Conservation (phyloP, 1,140 invertebrate species). For the Artemia franciscana region DNA sequence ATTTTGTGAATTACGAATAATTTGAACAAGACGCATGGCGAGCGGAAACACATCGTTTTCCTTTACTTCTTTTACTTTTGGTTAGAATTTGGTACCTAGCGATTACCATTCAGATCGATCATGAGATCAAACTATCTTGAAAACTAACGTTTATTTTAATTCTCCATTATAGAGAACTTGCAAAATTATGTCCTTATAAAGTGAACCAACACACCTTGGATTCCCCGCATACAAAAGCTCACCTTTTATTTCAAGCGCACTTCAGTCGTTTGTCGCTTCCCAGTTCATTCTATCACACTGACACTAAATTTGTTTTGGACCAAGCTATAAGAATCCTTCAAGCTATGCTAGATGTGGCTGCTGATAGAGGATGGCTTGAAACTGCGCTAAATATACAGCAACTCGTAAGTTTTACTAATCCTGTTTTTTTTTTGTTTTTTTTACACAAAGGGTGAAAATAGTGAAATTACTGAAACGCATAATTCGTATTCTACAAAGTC, state of each 20-base stretch:
- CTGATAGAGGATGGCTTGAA: conserved; percentile 67
- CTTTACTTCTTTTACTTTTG: too few relatives aligned
- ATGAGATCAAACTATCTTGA: conserved; percentile 2
- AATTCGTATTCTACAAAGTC: too few relatives aligned
- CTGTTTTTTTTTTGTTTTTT: too few relatives aligned
- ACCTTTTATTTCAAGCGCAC: conserved; percentile 80
- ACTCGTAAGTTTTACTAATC: conserved; percentile 24
- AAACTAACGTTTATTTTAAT: conserved; percentile 11
- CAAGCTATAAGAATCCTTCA: conserved; percentile 83
- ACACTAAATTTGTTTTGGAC: conserved; percentile 88
- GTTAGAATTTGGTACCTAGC: too few relatives aligned
- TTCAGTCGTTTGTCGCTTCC: conserved; percentile 56
- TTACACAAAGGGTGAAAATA: too few relatives aligned
- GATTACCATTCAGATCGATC: too few relatives aligned
- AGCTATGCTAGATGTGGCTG: conserved; percentile 84
- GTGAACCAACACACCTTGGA: conserved; percentile 49
- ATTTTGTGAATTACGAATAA: too few relatives aligned
- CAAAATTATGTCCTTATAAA: conserved; percentile 44
- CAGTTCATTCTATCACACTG: conserved; percentile 80
- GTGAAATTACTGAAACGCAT: too few relatives aligned
- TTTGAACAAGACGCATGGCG: too few relatives aligned
- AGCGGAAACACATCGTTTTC: too few relatives aligned
- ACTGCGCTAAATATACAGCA: conserved; percentile 47
- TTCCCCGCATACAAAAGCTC: conserved; percentile 79
- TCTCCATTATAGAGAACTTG: conserved; percentile 41